Percentiles rank a stretch among this genome's conserved stretches.
Conservation (phyloP, 1,140 invertebrate species). For the Leguminivora glycinivorella region DNA sequence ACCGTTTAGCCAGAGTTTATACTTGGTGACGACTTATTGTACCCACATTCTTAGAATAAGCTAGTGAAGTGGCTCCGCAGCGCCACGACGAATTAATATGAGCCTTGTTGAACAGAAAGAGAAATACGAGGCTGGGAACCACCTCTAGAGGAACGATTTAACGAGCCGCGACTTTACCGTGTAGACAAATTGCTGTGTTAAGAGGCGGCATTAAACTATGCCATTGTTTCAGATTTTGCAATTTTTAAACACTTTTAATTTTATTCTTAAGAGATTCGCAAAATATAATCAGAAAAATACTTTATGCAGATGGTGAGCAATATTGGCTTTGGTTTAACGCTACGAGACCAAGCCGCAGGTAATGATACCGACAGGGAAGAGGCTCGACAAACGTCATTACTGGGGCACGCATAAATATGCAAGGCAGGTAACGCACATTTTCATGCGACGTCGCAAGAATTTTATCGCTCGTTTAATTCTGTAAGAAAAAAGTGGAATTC, state of each 20-base stretch:
- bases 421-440: constrained; percentile 78
- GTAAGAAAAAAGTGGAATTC: constrained; percentile 72
- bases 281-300: constrained; percentile 65
- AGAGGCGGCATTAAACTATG: constrained; percentile 34
- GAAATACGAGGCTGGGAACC: constrained; percentile 33
- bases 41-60: constrained; percentile 60
- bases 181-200: constrained; percentile 41
- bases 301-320: constrained; percentile 71
- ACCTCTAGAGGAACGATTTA: constrained; percentile 38
- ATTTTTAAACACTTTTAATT: constrained; percentile 37
- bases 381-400: constrained; percentile 76
- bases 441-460: constrained; percentile 78
- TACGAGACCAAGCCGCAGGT: constrained; percentile 53
- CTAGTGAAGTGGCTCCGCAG: constrained; percentile 35
- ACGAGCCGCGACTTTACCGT: constrained; percentile 39
- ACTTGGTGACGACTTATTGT: constrained; percentile 65
- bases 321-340: constrained; percentile 64
- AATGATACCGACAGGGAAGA: constrained; percentile 66
- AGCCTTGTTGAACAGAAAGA: constrained; percentile 37
- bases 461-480: constrained; percentile 78
- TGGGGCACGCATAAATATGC: constrained; percentile 76
- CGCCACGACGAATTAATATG: constrained; percentile 38
- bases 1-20: constrained; percentile 66
- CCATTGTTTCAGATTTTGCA: constrained; percentile 55
- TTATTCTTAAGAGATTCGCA: not conserved